Base-by-base conservation (phyloP, 1,140 invertebrate species). In the Cheumatopsyche charites region DNA sequence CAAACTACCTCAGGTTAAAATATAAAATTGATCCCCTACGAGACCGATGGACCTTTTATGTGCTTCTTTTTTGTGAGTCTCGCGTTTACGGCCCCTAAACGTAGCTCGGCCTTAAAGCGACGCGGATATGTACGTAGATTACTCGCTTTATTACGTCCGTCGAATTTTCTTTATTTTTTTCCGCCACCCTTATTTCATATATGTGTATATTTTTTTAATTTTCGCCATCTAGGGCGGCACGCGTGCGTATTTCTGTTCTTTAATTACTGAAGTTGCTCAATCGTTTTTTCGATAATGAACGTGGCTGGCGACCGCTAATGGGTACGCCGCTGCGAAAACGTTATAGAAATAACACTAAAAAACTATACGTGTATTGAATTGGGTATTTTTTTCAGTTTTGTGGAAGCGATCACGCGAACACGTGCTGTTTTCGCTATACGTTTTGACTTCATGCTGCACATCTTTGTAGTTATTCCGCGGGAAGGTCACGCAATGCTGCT, bases 401-500 rank as follows among this genome's bases (percentile, higher is more conserved):
- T 52, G 29, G 3, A 63, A 63, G 23, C 29, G 21, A 63, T 63
- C 62, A 63, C 41, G 62, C 41, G 15, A 42, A 36, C 29, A 36
- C 9, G 29, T 36, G 55, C 4, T 19, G 23, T 61, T 61, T 23
- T 19, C 23, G 17, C 7, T 25, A 19, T 5, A 12, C 4, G 17
- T 13, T 15, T 61, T 23, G n/a, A 61, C n/a, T 61, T 23, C 6
- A 1, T 15, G 55, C 55, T 25, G 47, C 55, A 12, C 29, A 36
- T 36, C 55, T 61, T 61, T 21, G 55, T 5, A 9, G 45, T 6
- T 47, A 2, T 58, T 21, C 26, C 13, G 29, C 13, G 62, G 36
- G 41, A 15, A 25, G n/a, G n/a, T 23, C 66, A 68, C 66, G 66
- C 66, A 47, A 68, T 68, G 43, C 36, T 42, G n/a, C 41, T 4